phyloP scores from a whole-genome alignment of 2,113 vertebrate species.

The Protobothrops flavoviridis region DNA sequence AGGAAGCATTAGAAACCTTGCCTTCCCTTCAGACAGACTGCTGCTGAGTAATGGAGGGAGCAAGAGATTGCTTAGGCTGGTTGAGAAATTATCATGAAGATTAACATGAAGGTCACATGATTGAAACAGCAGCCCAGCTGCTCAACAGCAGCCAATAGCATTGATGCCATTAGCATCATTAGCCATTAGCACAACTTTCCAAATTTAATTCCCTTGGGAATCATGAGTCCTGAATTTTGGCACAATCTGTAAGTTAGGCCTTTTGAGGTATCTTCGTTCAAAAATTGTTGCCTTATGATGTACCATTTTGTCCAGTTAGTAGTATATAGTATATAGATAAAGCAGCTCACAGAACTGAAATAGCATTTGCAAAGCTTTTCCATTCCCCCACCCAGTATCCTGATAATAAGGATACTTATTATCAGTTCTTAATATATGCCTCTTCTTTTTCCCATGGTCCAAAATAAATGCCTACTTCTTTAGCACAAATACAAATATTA shows the following conservation, averaged over 20 bases:
- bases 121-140: background rate
- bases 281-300: background rate
- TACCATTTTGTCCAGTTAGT: background rate
- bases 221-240: too few species aligned
- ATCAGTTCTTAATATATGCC: conserved; percentile 61
- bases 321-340: background rate
- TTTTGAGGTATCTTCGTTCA: background rate
- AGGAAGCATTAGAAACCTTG: background rate
- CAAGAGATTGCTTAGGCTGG: too few species aligned
- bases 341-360: conserved; percentile 25
- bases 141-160: too few species aligned
- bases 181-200: too few species aligned
- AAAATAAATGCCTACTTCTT: conserved; percentile 53
- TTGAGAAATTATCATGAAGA: background rate
- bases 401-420: conserved; percentile 44
- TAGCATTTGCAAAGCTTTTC: conserved; percentile 50
- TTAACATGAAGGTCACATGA: background rate
- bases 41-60: background rate
- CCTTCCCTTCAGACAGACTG: background rate
- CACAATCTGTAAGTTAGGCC: background rate
- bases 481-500: conserved; percentile 50
- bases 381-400: conserved; percentile 17
- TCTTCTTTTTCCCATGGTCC: conserved; percentile 50
- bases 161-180: too few species aligned
- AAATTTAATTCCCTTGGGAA: too few species aligned